These are phyloP conservation scores for Macrotis lagotis DNA, from an alignment of 2,113 vertebrate species.

Conservation along the genomic window DNA sequence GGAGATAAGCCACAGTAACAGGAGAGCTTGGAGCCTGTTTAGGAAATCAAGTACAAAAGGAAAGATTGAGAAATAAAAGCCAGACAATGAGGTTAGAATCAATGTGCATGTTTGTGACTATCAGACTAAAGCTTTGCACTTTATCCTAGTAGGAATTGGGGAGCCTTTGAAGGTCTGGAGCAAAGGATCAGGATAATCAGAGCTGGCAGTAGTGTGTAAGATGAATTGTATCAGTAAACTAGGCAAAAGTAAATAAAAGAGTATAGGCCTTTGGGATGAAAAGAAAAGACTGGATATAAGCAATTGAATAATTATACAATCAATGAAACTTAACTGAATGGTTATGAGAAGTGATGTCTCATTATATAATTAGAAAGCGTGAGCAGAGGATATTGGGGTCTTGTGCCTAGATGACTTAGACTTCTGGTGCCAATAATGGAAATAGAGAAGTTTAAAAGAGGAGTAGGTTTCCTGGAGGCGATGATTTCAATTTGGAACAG, in stretches of 20 bases:
- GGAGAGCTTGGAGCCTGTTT: not conserved
- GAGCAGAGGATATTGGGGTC: not conserved
- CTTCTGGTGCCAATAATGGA: not conserved
- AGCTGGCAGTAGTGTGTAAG: not conserved
- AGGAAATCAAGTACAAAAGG: not conserved
- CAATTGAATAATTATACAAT: not conserved
- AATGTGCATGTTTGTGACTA: not conserved
- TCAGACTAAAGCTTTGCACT: not conserved
- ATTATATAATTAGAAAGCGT: not conserved
- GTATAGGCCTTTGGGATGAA: not conserved
- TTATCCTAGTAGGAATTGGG: not conserved
- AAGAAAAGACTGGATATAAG: not conserved
- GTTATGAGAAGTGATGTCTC: not conserved
- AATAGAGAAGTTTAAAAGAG: not conserved
- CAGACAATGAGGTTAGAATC: not conserved
- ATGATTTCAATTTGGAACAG: not conserved
- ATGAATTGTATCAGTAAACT: not conserved
- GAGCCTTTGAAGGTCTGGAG: not conserved
- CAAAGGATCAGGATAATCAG: not conserved
- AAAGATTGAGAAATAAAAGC: not conserved
- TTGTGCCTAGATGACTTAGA: constrained; percentile 3
- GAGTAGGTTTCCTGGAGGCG: not conserved
- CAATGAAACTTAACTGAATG: not conserved
- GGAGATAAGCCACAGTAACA: not conserved
- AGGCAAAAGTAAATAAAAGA: not conserved